Evolutionary conservation across 1,140 invertebrate species (phyloP).

Genomic region (Ptiloglossa arizonensis): DNA sequence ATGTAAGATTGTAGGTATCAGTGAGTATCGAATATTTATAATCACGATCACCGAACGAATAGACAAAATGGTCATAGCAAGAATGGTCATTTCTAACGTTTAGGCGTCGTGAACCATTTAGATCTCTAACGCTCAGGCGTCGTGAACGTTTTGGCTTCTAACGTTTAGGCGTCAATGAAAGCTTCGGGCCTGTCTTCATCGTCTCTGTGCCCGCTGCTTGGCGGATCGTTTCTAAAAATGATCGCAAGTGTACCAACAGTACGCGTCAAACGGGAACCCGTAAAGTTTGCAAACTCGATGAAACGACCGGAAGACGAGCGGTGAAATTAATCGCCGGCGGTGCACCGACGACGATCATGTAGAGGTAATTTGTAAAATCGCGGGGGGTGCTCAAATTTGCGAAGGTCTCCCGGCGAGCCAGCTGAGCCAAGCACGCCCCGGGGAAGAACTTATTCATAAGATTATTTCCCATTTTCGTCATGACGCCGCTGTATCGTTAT

Average conservation of each 20-base stretch:
- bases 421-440: conserved; percentile 38
- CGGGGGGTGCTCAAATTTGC: conserved; percentile 32
- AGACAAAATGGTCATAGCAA: no score
- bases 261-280: background rate
- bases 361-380: conserved; percentile 49
- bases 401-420: background rate
- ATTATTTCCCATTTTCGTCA: conserved; percentile 80
- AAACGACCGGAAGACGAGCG: background rate
- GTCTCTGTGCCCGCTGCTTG: no score
- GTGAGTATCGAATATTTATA: no score
- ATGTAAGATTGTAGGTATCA: no score
- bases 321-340: background rate
- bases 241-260: background rate
- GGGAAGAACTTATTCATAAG: conserved; percentile 72
- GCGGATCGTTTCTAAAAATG: background rate
- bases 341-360: conserved; percentile 14
- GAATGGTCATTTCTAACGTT: no score
- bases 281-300: conserved; percentile 9
- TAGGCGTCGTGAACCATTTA: no score
- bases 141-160: no score
- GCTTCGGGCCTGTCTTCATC: no score
- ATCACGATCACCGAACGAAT: no score
- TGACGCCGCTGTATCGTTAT: conserved; percentile 79
- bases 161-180: no score
- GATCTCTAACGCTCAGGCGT: no score